phyloP scores from a whole-genome alignment of 2,113 vertebrate genomes.

The Tachycineta bicolor region DNA sequence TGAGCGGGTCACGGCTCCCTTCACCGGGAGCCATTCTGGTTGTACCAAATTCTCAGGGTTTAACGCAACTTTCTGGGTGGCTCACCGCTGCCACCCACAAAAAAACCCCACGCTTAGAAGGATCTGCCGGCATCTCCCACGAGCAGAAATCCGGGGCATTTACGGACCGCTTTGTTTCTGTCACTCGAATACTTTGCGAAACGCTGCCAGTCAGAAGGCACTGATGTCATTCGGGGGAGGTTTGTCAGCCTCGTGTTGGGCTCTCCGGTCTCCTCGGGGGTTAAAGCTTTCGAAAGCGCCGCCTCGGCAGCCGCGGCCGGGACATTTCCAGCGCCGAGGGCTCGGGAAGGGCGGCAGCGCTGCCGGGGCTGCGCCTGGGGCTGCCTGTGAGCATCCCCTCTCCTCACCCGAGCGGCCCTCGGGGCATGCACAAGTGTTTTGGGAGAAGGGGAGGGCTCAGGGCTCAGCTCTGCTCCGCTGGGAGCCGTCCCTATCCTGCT shows the following conservation, averaged over 20 bases:
- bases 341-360: rapidly evolving
- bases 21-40: not conserved
- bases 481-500: not conserved
- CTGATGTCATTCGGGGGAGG: not conserved
- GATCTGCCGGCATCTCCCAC: not conserved
- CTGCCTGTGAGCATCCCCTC: not conserved
- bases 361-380: not conserved
- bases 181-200: not conserved
- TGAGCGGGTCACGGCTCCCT: not conserved
- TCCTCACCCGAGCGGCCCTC: rapidly evolving
- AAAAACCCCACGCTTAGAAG: not conserved
- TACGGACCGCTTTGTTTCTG: not conserved
- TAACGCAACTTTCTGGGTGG: not conserved
- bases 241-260: not conserved
- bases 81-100: not conserved
- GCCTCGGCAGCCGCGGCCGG: not conserved
- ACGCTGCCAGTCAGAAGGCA: not conserved
- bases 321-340: not conserved
- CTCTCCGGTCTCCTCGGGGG: not conserved
- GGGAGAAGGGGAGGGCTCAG: not conserved
- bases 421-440: rapidly evolving
- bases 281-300: not conserved
- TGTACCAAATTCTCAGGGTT: not conserved
- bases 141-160: not conserved
- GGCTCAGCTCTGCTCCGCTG: rapidly evolving